These are phyloP conservation scores for Daphoenositta chrysoptera DNA, from an alignment of 2,113 vertebrate species.

Conservation along the genomic window DNA sequence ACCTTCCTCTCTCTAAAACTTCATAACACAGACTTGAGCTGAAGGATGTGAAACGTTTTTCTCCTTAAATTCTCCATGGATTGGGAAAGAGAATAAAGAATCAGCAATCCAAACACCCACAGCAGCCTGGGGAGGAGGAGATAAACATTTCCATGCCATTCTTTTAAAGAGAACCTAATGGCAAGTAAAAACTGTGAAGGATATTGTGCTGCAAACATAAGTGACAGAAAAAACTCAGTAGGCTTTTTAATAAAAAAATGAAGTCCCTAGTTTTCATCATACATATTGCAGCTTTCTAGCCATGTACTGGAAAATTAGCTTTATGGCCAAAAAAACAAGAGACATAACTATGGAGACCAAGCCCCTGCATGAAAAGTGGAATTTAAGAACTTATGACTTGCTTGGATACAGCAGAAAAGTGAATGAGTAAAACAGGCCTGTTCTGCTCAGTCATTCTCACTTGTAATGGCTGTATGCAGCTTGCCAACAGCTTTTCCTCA, in stretches of 20 bases:
- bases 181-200: neutral
- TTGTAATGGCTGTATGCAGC: neutral
- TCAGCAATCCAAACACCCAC: neutral
- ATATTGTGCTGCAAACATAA: neutral
- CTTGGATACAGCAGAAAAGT: slow-evolving; percentile 25
- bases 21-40: neutral
- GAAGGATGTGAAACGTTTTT: neutral
- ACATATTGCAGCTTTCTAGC: neutral
- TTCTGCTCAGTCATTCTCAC: slow-evolving; percentile 48
- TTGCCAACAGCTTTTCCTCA: slow-evolving; percentile 43
- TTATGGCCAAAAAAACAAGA: neutral
- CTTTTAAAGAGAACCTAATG: neutral
- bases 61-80: neutral
- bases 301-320: neutral
- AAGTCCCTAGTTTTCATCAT: neutral
- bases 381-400: slow-evolving; percentile 5
- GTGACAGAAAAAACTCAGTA: neutral
- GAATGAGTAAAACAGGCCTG: slow-evolving; percentile 45
- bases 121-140: neutral
- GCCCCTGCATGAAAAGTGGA: neutral
- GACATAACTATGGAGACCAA: neutral
- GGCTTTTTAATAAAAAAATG: neutral
- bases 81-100: neutral
- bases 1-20: neutral
- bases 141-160: neutral